phyloP scores from a whole-genome alignment of 2,888 invertebrate species.

The Auanema freiburgensis region DNA sequence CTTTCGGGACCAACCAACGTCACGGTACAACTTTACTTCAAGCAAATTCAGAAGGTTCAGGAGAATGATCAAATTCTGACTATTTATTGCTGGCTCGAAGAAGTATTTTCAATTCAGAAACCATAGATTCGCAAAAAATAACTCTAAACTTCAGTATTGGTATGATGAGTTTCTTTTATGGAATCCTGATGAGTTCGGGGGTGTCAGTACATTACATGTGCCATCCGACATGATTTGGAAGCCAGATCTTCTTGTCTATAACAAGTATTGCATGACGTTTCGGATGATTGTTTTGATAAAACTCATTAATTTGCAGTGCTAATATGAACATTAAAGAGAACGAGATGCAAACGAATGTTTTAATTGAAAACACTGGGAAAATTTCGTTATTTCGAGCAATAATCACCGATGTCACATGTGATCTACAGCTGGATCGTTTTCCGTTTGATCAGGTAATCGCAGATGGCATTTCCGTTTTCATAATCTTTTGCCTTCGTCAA shows the following conservation, averaged over 20 bases:
- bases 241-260: conserved; percentile 60
- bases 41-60: conserved; percentile 61
- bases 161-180: conserved; percentile 48
- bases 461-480: neutral
- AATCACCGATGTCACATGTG: conserved; percentile 62
- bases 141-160: conserved; percentile 44
- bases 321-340: conserved; percentile 64
- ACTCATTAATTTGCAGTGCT: conserved; percentile 40
- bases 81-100: conserved; percentile 62
- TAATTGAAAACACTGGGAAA: conserved; percentile 55
- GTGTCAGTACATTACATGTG: conserved; percentile 42
- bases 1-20: conserved; percentile 57
- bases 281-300: neutral
- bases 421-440: conserved; percentile 55
- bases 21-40: conserved; percentile 61
- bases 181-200: conserved; percentile 46
- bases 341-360: conserved; percentile 61
- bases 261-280: conserved; percentile 40
- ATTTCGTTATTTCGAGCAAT: conserved; percentile 59
- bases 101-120: conserved; percentile 34
- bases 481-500: neutral
- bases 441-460: conserved; percentile 50
- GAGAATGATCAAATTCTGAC: conserved; percentile 62
- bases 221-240: conserved; percentile 53
- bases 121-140: conserved; percentile 16